Conservation (phyloP, 2,888 invertebrate species). For the Mystacides longicornis region DNA sequence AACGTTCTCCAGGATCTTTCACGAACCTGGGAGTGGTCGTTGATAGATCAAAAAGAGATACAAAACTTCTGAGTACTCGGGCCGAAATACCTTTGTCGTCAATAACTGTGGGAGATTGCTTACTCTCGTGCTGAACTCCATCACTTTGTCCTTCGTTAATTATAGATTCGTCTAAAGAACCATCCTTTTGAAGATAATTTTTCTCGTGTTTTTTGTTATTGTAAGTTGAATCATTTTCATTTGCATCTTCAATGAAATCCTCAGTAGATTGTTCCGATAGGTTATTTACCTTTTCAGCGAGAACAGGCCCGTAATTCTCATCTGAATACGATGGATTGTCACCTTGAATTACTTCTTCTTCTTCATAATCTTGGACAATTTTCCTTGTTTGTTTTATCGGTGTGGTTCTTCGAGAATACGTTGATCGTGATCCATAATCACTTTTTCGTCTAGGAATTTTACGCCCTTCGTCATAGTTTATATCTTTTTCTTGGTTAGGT, state of each 20-base stretch:
- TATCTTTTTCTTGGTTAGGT: background rate
- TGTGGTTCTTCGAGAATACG: background rate
- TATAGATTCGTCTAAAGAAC: conserved; percentile 39
- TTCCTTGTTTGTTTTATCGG: background rate
- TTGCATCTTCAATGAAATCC: conserved; percentile 10
- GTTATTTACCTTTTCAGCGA: conserved; percentile 20
- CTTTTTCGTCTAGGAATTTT: too few species aligned
- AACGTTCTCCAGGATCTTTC: conserved; percentile 45
- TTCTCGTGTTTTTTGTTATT: background rate
- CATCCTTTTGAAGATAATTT: background rate
- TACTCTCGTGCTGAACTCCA: conserved; percentile 35
- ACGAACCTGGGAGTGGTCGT: conserved; percentile 38
- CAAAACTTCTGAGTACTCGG: conserved; percentile 38
- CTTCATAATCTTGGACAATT: conserved; percentile 19
- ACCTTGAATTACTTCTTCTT: conserved; percentile 23
- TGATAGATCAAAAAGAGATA: conserved; percentile 38
- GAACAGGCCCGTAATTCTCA: conserved; percentile 18
- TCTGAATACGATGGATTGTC: conserved; percentile 9
- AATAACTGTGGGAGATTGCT: conserved; percentile 30
- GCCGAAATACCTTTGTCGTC: conserved; percentile 31
- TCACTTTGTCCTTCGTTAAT: conserved; percentile 38
- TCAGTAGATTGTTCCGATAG: conserved; percentile 16
- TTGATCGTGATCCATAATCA: background rate
- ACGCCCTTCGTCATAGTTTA: background rate
- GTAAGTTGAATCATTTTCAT: conserved; percentile 20